Evolutionary conservation across 2,888 invertebrate genomes (phyloP), one percentile per base, ranked within the genome.

Genomic region (Sylvicola fuscatus): DNA sequence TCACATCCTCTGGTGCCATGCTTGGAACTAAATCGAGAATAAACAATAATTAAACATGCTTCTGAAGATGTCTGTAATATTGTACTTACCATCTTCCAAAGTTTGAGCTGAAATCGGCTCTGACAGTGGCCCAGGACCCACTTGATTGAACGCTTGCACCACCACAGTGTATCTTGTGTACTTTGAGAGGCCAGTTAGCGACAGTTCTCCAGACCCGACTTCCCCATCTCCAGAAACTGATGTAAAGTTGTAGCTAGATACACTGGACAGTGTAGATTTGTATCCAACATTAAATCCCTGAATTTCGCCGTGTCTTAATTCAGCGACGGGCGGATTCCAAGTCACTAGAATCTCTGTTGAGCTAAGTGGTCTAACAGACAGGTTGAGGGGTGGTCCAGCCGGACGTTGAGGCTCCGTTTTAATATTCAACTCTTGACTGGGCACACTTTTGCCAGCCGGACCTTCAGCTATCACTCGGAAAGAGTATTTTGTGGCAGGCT

Each of bases 401-500:
- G 77, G 77, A 40, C 72, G 58, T 51, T 77, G 74, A 1, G 76
- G 74, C 44, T 77, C 72, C 0, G 77, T 77, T 46, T 66, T 65
- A 2, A 76, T 64, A 8, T 62, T 47, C 14, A 77, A 52, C 43
- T 74, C 75, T 27, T 66, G 61, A 40, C 74, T 74, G 2, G 74
- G 74, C 2, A 63, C 58, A 48, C 79, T 76, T 46, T 68, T 66
- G 0, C 80, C 79, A 0, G 75, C 75, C 4, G 74, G 71, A 4
- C 80, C 80, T 51, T 77, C 76, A 1, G 80, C 79, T 36, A 77
- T 65, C 3, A 81, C 70, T 17, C 78, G 62, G 44, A 81, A 68
- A 7, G 68, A 60, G 49, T 81, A 82, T 40, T 64, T 64, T 1
- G 76, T 76, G 1, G 76, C 76, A 5, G 76, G 76, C 48, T 73